Evolutionary conservation across 2,113 vertebrate species (phyloP).

Genomic region (Nesospiza acunhae): DNA sequence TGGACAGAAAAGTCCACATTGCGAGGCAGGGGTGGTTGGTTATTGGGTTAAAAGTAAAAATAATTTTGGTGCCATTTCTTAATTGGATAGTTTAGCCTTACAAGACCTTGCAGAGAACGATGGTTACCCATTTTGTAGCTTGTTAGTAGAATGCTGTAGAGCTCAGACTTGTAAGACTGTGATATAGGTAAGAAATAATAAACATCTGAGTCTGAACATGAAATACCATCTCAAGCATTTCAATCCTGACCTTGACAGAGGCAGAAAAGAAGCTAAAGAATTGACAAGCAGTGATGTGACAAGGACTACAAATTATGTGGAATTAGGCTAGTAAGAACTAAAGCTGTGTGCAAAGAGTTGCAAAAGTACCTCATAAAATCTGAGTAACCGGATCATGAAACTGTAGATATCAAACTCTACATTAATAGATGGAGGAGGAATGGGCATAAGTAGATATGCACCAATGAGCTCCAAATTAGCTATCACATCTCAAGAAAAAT

Average conservation of each 20-base stretch:
- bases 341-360: not conserved
- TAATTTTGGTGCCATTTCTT: not conserved
- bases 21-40: rapidly evolving
- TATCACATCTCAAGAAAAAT: not conserved
- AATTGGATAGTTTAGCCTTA: not conserved
- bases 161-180: not conserved
- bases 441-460: not conserved
- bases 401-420: not conserved
- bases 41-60: not conserved
- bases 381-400: not conserved
- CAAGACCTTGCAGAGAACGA: not conserved
- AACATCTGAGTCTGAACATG: not conserved
- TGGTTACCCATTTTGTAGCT: not conserved
- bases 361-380: not conserved
- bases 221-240: not conserved
- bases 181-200: not conserved
- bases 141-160: not conserved
- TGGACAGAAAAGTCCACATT: not conserved
- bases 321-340: not conserved
- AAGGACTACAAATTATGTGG: not conserved
- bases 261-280: not conserved
- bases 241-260: not conserved
- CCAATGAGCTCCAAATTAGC: not conserved
- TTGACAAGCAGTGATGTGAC: not conserved
- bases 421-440: not conserved